Conservation (phyloP, 1,140 invertebrate genomes). For the Drosophila santomea region DNA sequence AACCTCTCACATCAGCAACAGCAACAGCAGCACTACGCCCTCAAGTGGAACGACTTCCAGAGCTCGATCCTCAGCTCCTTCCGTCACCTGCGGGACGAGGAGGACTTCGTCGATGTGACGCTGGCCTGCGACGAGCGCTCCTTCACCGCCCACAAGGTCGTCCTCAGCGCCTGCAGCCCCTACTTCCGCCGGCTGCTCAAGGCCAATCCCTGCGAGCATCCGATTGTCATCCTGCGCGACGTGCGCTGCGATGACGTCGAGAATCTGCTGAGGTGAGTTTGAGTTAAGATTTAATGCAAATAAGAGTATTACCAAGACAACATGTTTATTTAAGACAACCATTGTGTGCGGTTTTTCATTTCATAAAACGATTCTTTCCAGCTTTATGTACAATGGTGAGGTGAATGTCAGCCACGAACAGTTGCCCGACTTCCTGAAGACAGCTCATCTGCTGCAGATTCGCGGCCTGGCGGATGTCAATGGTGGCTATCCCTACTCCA, state of each 20-base stretch:
- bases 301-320: no score
- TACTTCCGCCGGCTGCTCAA: constrained; percentile 95
- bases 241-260: constrained; percentile 95
- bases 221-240: constrained; percentile 95
- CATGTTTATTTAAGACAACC: no score
- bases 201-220: constrained; percentile 96
- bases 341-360: no score
- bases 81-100: constrained; percentile 92
- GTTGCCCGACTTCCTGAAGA: constrained; percentile 94
- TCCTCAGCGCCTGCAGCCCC: constrained; percentile 95
- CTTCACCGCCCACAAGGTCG: constrained; percentile 95
- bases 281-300: no score
- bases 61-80: constrained; percentile 95
- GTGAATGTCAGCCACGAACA: constrained; percentile 96
- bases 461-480: constrained; percentile 94
- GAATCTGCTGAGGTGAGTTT: constrained; percentile 90
- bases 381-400: constrained; percentile 98
- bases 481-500: constrained; percentile 81
- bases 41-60: constrained; percentile 97
- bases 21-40: constrained; percentile 92
- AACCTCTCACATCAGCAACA: constrained; percentile 71
- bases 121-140: constrained; percentile 95
- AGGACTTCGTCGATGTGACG: constrained; percentile 96
- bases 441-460: constrained; percentile 95
- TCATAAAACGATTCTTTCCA: no score